Base-by-base conservation (phyloP, 2,888 invertebrate genomes). In the Trissoscelio sp. region DNA sequence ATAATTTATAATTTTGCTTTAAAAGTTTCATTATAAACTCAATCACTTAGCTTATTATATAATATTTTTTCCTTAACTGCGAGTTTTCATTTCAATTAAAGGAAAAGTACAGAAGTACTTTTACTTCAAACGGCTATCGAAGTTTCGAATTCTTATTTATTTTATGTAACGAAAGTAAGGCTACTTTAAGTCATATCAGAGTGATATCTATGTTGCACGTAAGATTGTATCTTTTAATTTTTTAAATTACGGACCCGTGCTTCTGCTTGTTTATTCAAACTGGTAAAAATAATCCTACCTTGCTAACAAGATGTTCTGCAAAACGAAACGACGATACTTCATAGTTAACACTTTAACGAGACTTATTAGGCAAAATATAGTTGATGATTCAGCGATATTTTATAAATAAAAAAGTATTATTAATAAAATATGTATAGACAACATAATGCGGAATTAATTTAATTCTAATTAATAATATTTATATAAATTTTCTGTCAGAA, bases 71-170 rank as follows among this genome's bases (percentile, higher is more conserved):
- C 14, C 7, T 16, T 2, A 42, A 7, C 42, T 6, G 42, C 2
- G 42, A 42, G 42, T 42, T 42, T 42, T 2, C 16, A 42, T 42
- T 42, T 42, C 16, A 42, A 42, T 42, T 42, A 42, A 42, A 7
- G 42, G 12, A 42, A 14, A 42, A 42, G 42, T 14, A 42, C 42
- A 7, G 11, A 42, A 42, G 12, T 42, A 9, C 11, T 42, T 42
- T 42, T 42, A 42, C 42, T 14, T 42, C 14, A 42, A 44, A 11
- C 44, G 18, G 44, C 44, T 18, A 11, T 18, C 44, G 44, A 48
- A 48, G n/a, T 24, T 48, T 48, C 48, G 48, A 24, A 48, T 11
- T n/a, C 3, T n/a, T 48, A 48, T 48, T 48, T 24, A 48, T 48
- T 48, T 24, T 24, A 24, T 48, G 48, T n/a, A 48, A 48, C 18